Percentiles rank a stretch among this genome's conserved stretches.
phyloP scores from a whole-genome alignment of 2,888 invertebrate genomes.

The Andrena fulva region DNA sequence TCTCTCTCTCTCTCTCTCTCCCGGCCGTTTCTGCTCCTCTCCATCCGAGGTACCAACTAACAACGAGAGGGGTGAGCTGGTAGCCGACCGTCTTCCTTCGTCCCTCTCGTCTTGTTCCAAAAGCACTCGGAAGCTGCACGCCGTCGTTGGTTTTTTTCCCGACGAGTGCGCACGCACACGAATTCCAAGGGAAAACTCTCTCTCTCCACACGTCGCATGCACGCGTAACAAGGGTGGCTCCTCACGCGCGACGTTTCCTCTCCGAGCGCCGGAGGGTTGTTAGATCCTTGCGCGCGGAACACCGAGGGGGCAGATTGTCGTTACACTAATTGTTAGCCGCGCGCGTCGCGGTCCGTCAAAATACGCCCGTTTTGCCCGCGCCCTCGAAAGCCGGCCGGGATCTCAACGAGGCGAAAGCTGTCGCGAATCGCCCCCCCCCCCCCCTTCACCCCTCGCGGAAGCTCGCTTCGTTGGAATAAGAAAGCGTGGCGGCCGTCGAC shows the following conservation, averaged over 20 bases:
- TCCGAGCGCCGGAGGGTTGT: slow-evolving; percentile 63
- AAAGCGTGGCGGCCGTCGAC: too few relatives aligned
- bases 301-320: slow-evolving; percentile 69
- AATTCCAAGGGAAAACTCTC: slow-evolving; percentile 15
- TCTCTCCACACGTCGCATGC: slow-evolving; percentile 16
- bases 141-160: slow-evolving; percentile 16
- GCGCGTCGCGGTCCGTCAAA: slow-evolving; percentile 50
- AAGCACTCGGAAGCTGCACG: slow-evolving; percentile 36
- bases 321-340: slow-evolving; percentile 80
- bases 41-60: slow-evolving; percentile 59
- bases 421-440: background rate
- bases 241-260: slow-evolving; percentile 54
- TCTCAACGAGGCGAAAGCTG: slow-evolving; percentile 10
- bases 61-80: slow-evolving; percentile 64
- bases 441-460: background rate
- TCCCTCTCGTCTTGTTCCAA: slow-evolving; percentile 31
- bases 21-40: slow-evolving; percentile 58
- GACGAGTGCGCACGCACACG: slow-evolving; percentile 3
- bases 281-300: slow-evolving; percentile 56
- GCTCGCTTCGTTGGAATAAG: background rate
- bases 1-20: slow-evolving; percentile 38
- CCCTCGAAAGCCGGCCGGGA: slow-evolving; percentile 7
- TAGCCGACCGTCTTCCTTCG: slow-evolving; percentile 17
- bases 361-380: slow-evolving; percentile 51
- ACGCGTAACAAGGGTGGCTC: slow-evolving; percentile 40